Evolutionary conservation across 2,113 vertebrate species (phyloP).

Genomic region (Microcebus murinus): DNA sequence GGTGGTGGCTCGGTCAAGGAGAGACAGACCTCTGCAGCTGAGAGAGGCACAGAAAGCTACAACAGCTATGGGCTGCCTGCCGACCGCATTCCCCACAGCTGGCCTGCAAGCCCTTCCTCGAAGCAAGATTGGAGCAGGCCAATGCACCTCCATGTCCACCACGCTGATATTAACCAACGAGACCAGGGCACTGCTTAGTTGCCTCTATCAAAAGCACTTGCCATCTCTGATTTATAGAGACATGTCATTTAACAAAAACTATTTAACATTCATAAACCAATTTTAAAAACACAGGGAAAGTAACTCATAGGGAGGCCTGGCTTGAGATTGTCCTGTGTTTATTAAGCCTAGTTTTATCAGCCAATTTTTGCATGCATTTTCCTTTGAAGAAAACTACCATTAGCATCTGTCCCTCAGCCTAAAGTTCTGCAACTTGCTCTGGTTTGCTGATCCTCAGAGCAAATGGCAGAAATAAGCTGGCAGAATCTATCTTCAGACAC

Average conservation of each 20-base stretch:
- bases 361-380: neutral
- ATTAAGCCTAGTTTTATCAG: neutral
- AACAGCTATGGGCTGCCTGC: neutral
- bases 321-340: neutral
- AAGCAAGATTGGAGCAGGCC: rapidly evolving
- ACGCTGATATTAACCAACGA: too few species aligned
- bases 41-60: neutral
- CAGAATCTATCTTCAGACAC: neutral
- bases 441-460: neutral
- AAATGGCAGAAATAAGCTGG: neutral
- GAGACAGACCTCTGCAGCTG: neutral
- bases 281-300: neutral
- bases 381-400: neutral
- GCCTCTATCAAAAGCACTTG: neutral
- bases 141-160: rapidly evolving
- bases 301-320: neutral
- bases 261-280: neutral
- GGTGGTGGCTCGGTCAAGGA: neutral
- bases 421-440: neutral
- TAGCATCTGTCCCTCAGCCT: neutral
- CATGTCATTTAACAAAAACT: neutral
- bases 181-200: rapidly evolving
- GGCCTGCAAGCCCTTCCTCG: neutral
- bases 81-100: too few species aligned
- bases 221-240: neutral